phyloP scores from a whole-genome alignment of 2,888 invertebrate species.

The Entomobrya proxima region DNA sequence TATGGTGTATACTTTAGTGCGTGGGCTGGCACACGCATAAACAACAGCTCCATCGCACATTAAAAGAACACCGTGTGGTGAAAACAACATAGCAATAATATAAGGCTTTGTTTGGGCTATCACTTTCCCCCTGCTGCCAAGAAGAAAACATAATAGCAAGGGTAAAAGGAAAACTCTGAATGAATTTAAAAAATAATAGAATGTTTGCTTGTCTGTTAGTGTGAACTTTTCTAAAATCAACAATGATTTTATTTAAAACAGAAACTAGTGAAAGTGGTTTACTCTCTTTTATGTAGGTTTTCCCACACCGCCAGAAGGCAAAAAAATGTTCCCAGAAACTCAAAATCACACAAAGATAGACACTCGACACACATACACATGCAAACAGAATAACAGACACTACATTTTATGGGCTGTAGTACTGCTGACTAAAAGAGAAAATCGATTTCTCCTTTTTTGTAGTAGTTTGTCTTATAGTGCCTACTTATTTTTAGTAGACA shows the following conservation, averaged over 20 bases:
- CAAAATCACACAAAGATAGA: background rate
- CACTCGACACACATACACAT: background rate
- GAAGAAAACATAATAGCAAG: too few relatives aligned
- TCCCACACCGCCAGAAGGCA: too few relatives aligned
- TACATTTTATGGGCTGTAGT: slow-evolving; percentile 7
- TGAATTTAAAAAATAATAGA: too few relatives aligned
- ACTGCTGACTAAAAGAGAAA: slow-evolving; percentile 28
- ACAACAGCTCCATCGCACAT: slow-evolving; percentile 13
- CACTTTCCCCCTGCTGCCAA: too few relatives aligned
- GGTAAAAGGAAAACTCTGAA: too few relatives aligned
- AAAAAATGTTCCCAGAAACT: too few relatives aligned
- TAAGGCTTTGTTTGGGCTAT: background rate
- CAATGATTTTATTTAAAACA: too few relatives aligned
- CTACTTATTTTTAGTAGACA: background rate
- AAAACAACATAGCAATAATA: background rate
- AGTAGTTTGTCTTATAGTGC: slow-evolving; percentile 16
- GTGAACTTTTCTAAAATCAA: too few relatives aligned
- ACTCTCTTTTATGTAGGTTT: too few relatives aligned
- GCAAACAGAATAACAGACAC: slow-evolving; percentile 32
- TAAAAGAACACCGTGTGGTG: background rate
- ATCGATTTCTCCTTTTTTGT: slow-evolving; percentile 36
- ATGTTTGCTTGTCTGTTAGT: too few relatives aligned
- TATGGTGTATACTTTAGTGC: background rate
- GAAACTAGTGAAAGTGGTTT: too few relatives aligned
- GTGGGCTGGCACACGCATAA: slow-evolving; percentile 1